Base-by-base conservation (phyloP, 2,888 invertebrate genomes). In the Chironomus riparius region DNA sequence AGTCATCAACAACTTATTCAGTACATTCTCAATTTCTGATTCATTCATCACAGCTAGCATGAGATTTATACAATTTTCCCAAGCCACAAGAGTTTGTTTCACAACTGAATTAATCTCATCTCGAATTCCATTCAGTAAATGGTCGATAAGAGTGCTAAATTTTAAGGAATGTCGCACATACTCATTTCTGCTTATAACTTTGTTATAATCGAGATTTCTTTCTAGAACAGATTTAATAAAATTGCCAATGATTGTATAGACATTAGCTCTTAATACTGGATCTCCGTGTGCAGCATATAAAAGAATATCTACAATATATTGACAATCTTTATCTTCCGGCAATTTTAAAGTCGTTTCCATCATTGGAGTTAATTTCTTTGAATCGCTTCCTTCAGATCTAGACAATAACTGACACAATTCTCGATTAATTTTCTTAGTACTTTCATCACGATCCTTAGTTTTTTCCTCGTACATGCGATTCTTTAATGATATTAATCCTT, bases 51-150 rank as follows among this genome's bases (percentile, higher is more conserved):
- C 68, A 24, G 74, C 3, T 7, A 75, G 24, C 0, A 75, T 5
- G 5, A 24, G 47, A 15, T 75, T 75, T 6, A 75, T 21, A 3
- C 83, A 81, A 81, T 82, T 82, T 81, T 84, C 83, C 80, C 84
- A 82, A 78, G 83, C 82, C 80, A 81, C 82, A 79, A 84, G 80
- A 77, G 84, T 83, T 80, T 84, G 84, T 81, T 84, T 84, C 79
- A 84, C 83, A 80, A 84, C 84, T 77, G 83, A 84, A 79, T 84
- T 83, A 78, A 83, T 84, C 77, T 84, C 84, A 79, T 84, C 84
- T 79, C 81, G 82, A 76, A 84, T 80, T 78, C 84, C 84, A 83
- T 83, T 79, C 5, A 78, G n/a, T 6, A 78, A 13, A 21, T 77
- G 56, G 13, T 76, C 47, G 10, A 77, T 28, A 13, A 78, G 10